A percentile compares a stretch with the other conserved stretches of the same genome.
Evolutionary conservation across 2,113 vertebrate genomes (phyloP).

Genomic region (Zootoca vivipara): DNA sequence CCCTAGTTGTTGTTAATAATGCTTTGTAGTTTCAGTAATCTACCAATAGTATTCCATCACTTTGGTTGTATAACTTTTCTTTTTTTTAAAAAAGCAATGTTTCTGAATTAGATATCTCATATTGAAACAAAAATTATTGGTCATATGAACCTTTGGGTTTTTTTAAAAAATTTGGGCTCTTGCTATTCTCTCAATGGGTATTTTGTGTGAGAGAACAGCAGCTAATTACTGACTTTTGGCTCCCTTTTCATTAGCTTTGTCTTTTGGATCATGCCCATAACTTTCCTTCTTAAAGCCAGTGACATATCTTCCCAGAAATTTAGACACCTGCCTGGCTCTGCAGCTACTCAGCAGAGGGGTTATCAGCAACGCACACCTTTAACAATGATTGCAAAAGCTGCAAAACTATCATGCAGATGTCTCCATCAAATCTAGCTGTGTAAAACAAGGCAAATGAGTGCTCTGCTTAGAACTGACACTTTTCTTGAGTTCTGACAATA

Average conservation of each 20-base stretch:
- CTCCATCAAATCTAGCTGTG: conserved; percentile 65
- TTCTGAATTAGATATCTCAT: conserved; percentile 53
- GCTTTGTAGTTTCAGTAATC: conserved; percentile 58
- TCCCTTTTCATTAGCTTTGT: conserved; percentile 66
- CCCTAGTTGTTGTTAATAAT: conserved; percentile 45
- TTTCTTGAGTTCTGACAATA: conserved; percentile 72
- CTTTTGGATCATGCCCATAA: conserved; percentile 69
- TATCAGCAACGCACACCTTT: conserved; percentile 69
- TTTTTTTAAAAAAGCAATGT: conserved; percentile 32
- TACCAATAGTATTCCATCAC: conserved; percentile 50
- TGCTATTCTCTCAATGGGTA: conserved; percentile 49
- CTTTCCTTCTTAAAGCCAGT: conserved; percentile 63
- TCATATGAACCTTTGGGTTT: neutral
- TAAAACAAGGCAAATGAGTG: conserved; percentile 70
- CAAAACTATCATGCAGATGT: conserved; percentile 65
- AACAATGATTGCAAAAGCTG: conserved; percentile 64
- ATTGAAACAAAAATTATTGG: conserved; percentile 56
- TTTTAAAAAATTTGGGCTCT: conserved; percentile 51
- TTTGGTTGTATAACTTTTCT: conserved; percentile 57
- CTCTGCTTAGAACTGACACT: conserved; percentile 67
- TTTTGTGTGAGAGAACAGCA: conserved; percentile 54
- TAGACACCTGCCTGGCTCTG: conserved; percentile 69
- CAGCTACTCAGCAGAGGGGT: conserved; percentile 66
- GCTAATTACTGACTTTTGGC: conserved; percentile 59
- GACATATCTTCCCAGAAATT: conserved; percentile 69